A percentile compares a stretch with the other conserved stretches of the same genome.
phyloP scores from a whole-genome alignment of 2,113 vertebrate genomes.

The Corvus hawaiiensis region DNA sequence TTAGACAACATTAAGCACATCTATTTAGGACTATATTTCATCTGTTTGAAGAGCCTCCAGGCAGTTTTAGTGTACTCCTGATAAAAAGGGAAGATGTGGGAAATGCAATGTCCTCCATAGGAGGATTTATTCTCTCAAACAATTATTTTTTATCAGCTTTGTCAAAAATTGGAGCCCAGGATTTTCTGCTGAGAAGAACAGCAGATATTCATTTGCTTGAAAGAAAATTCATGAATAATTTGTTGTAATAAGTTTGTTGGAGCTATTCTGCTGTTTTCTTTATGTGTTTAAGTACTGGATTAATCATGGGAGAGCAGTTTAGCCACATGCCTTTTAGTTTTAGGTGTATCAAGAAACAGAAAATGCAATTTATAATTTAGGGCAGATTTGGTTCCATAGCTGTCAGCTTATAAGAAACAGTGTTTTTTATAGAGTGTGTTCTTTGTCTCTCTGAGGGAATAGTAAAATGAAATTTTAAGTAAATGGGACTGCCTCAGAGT shows the following conservation, averaged over 20 bases:
- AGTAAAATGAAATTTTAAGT: background rate
- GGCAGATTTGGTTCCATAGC: background rate
- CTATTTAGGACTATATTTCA: slow-evolving; percentile 42
- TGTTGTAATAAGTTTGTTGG: background rate
- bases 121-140: slow-evolving; percentile 50
- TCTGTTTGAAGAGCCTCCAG: slow-evolving; percentile 34
- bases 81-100: slow-evolving; percentile 51
- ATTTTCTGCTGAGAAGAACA: slow-evolving; percentile 17
- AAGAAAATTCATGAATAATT: slow-evolving; percentile 40
- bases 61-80: slow-evolving; percentile 56
- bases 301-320: slow-evolving; percentile 3
- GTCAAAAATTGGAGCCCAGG: slow-evolving; percentile 9
- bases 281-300: background rate
- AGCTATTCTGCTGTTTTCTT: background rate
- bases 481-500: background rate
- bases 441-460: background rate
- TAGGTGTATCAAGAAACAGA: background rate
- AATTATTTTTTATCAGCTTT: slow-evolving; percentile 48
- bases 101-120: slow-evolving; percentile 8
- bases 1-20: slow-evolving; percentile 56
- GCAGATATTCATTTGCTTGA: slow-evolving; percentile 4
- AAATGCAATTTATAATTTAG: background rate
- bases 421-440: background rate
- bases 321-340: background rate
- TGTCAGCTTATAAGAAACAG: background rate